These are phyloP conservation scores for Diaphora mendica DNA, from an alignment of 2,888 invertebrate genomes.

Conservation along the genomic window DNA sequence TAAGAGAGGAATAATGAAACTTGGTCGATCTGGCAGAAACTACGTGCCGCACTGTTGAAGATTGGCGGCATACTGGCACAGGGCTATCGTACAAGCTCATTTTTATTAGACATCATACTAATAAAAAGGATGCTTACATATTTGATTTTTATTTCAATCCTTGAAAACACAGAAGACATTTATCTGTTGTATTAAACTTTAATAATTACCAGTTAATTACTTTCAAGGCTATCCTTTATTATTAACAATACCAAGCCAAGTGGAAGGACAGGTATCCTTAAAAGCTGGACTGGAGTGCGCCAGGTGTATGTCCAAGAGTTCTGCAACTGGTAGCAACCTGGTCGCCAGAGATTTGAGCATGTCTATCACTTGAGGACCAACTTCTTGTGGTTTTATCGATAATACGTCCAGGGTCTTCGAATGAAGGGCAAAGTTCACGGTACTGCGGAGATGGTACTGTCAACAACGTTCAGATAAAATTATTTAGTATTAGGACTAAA, in stretches of 20 bases:
- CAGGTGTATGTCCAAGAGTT: constrained; percentile 74
- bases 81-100: no score
- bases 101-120: no score
- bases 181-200: neutral
- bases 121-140: no score
- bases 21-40: neutral
- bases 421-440: constrained; percentile 72
- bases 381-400: constrained; percentile 70
- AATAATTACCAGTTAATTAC: neutral
- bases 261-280: constrained; percentile 72
- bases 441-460: constrained; percentile 76
- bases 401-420: constrained; percentile 64
- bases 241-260: constrained; percentile 79
- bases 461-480: neutral
- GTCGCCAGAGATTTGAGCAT: constrained; percentile 71
- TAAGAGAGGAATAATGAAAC: neutral
- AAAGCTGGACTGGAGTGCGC: constrained; percentile 77
- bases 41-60: neutral
- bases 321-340: constrained; percentile 69
- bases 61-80: no score
- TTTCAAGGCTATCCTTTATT: constrained; percentile 58
- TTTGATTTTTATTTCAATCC: neutral
- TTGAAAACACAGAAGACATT: neutral
- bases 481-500: neutral
- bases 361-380: constrained; percentile 71